Base-by-base conservation (phyloP, 2,797 vertebrate species). In the Gymnothorax reevesii region DNA sequence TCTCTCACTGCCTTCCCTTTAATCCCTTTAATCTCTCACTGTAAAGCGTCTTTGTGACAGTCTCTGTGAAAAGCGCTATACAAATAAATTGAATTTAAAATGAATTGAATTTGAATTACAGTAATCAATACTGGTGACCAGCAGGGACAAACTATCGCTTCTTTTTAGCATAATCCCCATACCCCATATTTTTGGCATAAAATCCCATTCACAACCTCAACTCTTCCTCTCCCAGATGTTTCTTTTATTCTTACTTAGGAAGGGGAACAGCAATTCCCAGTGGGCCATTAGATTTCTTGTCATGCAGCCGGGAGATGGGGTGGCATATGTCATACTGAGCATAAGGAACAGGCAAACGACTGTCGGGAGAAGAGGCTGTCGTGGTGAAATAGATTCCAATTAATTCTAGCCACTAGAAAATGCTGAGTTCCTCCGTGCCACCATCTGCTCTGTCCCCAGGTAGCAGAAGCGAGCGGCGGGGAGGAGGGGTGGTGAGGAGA, bases 321-420 rank as follows among this genome's bases (percentile, higher is more conserved):
- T 88, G 89, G 90, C 91, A 94, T 92, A 92, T 95, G 94, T 94
- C 91, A 92, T 84, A 89, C 73, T 88, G 69, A 87, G 89, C 84
- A 92, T 88, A 89, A 89, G 89, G 89, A 92, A 89, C 90, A 88
- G 91, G 91, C 89, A 91, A 92, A 92, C 62, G 89, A 89, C 91
- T 92, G 91, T 93, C 93, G 92, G 88, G 88, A 86, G 87, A 89
- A 92, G 84, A 60, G 66, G 86, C 77, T 88, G 90, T 87, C 88
- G 87, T 86, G 86, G 88, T 89, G 86, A 93, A 92, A 94, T 89
- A 90, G 91, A 93, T 88, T 88, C 88, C 89, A 92, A 92, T 94
- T 95, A 91, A 93, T 94, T 92, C 89, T 86, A 92, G 88, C 90
- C 91, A 92, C 90, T 90, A 90, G 88, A 93, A 94, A 92, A 89